phyloP scores from a whole-genome alignment of 2,113 vertebrate genomes.

The Dendropsophus ebraccatus region DNA sequence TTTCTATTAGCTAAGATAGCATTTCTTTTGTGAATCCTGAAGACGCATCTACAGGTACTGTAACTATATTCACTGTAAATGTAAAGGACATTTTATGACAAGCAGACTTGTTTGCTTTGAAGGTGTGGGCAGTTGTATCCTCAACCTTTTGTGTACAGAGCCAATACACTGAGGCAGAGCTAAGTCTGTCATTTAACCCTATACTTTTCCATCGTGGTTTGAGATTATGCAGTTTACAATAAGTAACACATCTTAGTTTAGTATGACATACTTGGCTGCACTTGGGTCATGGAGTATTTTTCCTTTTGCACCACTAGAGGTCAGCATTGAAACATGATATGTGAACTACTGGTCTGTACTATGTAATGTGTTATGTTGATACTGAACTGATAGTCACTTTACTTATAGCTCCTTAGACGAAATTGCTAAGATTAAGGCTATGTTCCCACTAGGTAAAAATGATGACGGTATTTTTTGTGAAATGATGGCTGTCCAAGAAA shows the following conservation, averaged over 20 bases:
- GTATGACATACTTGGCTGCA: neutral
- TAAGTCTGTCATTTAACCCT: neutral
- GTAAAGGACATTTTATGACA: neutral
- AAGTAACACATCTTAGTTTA: neutral
- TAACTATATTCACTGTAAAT: neutral
- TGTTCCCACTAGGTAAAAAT: too few relatives aligned
- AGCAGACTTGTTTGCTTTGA: neutral
- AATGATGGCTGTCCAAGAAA: too few relatives aligned
- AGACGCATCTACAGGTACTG: too few relatives aligned
- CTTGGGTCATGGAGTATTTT: neutral
- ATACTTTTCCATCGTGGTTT: neutral
- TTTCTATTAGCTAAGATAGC: neutral
- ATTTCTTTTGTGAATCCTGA: neutral
- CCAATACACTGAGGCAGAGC: neutral
- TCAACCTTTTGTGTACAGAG: neutral
- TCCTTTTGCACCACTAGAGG: slow-evolving; percentile 36
- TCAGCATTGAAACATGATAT: slow-evolving; percentile 11
- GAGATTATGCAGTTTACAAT: neutral
- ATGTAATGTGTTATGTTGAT: too few relatives aligned
- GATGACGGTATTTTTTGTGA: too few relatives aligned
- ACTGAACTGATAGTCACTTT: too few relatives aligned
- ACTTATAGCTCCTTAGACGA: too few relatives aligned
- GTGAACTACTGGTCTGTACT: neutral
- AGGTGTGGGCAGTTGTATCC: too few relatives aligned
- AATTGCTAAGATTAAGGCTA: too few relatives aligned